phyloP scores from a whole-genome alignment of 1,140 invertebrate genomes.

The Penaeus indicus region DNA sequence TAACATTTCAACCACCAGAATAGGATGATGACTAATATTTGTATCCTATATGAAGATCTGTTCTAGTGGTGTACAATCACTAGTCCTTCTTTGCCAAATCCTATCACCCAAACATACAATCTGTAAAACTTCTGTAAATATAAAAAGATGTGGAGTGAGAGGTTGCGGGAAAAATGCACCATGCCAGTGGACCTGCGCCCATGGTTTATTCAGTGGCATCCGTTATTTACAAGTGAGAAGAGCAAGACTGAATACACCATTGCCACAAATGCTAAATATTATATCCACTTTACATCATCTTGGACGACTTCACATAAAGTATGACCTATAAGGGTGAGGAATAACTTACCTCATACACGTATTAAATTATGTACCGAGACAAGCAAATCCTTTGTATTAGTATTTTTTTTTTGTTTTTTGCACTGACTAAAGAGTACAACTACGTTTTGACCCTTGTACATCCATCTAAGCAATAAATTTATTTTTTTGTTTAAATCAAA shows the following conservation, averaged over 20 bases:
- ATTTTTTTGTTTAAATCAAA: slow-evolving; percentile 40
- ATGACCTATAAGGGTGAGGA: slow-evolving; percentile 61
- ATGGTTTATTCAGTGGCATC: slow-evolving; percentile 63
- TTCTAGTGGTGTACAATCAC: slow-evolving; percentile 64
- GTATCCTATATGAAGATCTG: slow-evolving; percentile 62
- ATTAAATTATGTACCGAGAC: slow-evolving; percentile 41
- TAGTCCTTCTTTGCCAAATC: slow-evolving; percentile 56
- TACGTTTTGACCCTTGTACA: slow-evolving; percentile 62
- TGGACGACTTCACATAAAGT: slow-evolving; percentile 63
- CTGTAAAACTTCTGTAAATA: slow-evolving; percentile 62
- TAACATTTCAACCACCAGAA: slow-evolving; percentile 51
- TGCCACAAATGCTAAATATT: slow-evolving; percentile 63
- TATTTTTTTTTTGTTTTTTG: slow-evolving; percentile 27
- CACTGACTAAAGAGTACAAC: slow-evolving; percentile 50
- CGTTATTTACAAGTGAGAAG: slow-evolving; percentile 63
- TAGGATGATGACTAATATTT: slow-evolving; percentile 61
- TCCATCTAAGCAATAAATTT: slow-evolving; percentile 21
- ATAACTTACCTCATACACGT: slow-evolving; percentile 47
- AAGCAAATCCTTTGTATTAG: slow-evolving; percentile 57
- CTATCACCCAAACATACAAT: slow-evolving; percentile 64
- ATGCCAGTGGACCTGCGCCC: slow-evolving; percentile 63
- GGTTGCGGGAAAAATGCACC: slow-evolving; percentile 61
- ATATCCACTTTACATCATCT: slow-evolving; percentile 62
- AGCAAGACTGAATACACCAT: slow-evolving; percentile 65
- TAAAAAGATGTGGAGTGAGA: slow-evolving; percentile 63